phyloP scores from a whole-genome alignment of 2,113 vertebrate species.

The Mobula birostris region DNA sequence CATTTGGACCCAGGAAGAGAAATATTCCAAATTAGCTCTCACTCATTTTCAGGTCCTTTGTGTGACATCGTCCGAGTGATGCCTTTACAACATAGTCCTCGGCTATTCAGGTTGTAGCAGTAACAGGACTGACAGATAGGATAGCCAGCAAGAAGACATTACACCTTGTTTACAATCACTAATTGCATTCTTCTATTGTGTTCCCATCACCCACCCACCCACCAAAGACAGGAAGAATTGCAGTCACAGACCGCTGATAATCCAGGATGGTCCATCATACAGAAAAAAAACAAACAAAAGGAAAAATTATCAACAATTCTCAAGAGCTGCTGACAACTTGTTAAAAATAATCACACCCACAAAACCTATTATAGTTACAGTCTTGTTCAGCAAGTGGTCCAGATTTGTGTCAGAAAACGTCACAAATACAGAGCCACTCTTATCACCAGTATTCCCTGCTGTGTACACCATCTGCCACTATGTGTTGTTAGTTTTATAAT shows the following conservation, averaged over 20 bases:
- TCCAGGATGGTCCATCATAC: neutral
- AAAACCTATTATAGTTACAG: conserved; percentile 32
- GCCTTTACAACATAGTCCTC: neutral
- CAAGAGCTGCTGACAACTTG: conserved; percentile 34
- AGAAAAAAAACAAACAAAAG: conserved; percentile 30
- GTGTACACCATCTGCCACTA: conserved; percentile 20
- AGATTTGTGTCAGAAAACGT: conserved; percentile 31
- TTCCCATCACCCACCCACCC: neutral
- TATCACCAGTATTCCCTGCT: conserved; percentile 34
- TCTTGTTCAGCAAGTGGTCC: conserved; percentile 35
- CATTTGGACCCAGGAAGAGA: neutral
- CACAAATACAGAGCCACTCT: conserved; percentile 31
- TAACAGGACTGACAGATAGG: neutral
- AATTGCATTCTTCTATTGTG: conserved; percentile 23
- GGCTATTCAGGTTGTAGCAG: neutral
- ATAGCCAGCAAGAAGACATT: conserved; percentile 16
- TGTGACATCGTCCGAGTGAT: neutral
- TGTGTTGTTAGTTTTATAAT: conserved; percentile 21
- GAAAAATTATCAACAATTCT: conserved; percentile 34
- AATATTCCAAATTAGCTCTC: neutral
- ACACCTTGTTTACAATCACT: conserved; percentile 2
- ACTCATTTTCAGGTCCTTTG: neutral
- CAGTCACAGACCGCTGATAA: neutral
- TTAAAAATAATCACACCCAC: conserved; percentile 33
- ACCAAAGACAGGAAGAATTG: neutral